Percentiles rank a stretch among this genome's conserved stretches.
Conservation (phyloP, 2,888 invertebrate genomes). For the Folsomia manolachei region DNA sequence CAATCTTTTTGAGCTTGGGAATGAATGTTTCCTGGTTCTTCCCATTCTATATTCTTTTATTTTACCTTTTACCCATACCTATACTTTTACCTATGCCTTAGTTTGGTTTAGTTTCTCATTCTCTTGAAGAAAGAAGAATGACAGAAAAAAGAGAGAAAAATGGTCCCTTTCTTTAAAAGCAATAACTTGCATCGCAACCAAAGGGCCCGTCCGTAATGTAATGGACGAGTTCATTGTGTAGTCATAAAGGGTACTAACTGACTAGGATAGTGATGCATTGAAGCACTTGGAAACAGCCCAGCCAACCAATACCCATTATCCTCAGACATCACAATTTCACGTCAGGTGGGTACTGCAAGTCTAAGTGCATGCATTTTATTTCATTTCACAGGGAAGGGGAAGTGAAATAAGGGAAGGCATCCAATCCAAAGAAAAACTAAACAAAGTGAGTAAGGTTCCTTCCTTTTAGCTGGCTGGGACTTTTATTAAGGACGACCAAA, state of each 20-base stretch:
- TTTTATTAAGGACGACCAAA: not conserved
- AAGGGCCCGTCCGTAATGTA: not conserved
- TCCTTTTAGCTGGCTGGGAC: constrained; percentile 4
- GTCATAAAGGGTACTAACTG: constrained; percentile 1
- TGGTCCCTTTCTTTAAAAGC: not conserved
- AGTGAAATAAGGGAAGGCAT: not conserved
- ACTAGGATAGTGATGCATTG: too few relatives aligned
- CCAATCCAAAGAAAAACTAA: not conserved
- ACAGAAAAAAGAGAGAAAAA: not conserved
- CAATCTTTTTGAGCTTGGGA: too few relatives aligned
- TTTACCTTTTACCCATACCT: not conserved
- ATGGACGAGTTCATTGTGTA: constrained; percentile 2
- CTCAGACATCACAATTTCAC: not conserved
- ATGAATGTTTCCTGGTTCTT: too few relatives aligned
- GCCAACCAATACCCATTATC: not conserved
- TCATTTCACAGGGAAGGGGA: not conserved
- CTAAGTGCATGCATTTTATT: not conserved
- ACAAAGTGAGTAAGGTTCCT: constrained; percentile 2
- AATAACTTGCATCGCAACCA: not conserved
- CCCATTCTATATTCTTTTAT: too few relatives aligned
- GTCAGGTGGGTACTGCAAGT: constrained; percentile 2
- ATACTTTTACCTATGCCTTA: not conserved
- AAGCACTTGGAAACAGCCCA: not conserved
- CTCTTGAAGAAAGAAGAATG: not conserved
- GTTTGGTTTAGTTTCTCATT: not conserved